Evolutionary conservation across 2,113 vertebrate species (phyloP).

Genomic region (Oenanthe melanoleuca): DNA sequence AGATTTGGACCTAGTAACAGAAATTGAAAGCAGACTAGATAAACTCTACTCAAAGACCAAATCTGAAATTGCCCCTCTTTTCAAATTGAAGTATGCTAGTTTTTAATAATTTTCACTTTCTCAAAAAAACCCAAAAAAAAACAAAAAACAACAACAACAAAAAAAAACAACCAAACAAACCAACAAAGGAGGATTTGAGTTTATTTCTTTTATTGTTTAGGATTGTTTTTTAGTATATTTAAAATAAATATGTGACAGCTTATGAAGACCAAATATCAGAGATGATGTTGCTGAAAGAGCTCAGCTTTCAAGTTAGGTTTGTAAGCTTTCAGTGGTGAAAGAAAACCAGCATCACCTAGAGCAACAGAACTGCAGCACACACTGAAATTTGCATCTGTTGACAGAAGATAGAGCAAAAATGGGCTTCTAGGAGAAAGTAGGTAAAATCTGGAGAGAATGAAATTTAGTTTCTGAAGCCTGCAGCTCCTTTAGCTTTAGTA

Average conservation of each 20-base stretch:
- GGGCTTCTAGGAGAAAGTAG: not conserved
- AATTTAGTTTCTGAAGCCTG: not conserved
- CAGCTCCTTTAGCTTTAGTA: not conserved
- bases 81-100: not conserved
- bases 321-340: not conserved
- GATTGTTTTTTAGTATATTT: not conserved
- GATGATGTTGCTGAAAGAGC: not conserved
- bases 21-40: not conserved
- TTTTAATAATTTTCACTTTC: not conserved
- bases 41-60: not conserved
- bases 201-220: not conserved
- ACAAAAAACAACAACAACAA: too few relatives aligned
- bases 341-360: not conserved
- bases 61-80: not conserved
- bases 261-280: not conserved
- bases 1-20: not conserved
- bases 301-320: not conserved
- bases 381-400: not conserved
- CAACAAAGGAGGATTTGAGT: not conserved
- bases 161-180: too few relatives aligned
- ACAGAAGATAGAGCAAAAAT: not conserved
- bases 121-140: not conserved
- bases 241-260: not conserved
- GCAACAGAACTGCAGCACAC: not conserved
- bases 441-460: not conserved